phyloP scores from a whole-genome alignment of 2,797 vertebrate genomes.

The Macrochelys suwanniensis region DNA sequence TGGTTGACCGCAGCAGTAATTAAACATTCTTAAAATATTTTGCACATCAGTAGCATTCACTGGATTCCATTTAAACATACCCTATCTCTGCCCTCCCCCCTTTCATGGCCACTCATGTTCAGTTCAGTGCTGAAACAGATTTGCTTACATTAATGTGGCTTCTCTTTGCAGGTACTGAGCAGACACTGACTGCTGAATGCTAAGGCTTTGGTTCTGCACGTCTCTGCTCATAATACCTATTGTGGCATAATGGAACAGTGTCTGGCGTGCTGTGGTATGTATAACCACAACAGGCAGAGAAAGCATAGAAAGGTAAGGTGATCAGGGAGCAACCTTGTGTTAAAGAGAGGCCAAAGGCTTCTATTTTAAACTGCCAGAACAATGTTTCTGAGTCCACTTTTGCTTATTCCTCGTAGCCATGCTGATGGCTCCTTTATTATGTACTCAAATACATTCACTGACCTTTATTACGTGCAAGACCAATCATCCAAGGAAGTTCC shows the following conservation, averaged over 20 bases:
- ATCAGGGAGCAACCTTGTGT: not conserved
- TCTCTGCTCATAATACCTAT: not conserved
- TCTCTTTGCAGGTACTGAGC: slow-evolving; percentile 8
- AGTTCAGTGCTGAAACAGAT: not conserved
- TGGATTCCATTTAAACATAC: slow-evolving; percentile 10
- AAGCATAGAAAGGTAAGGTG: not conserved
- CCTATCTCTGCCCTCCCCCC: not conserved
- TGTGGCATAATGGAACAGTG: not conserved
- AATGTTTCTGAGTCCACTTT: not conserved
- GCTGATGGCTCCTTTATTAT: not conserved
- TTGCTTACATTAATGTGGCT: not conserved
- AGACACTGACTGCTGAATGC: not conserved
- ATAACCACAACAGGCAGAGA: not conserved
- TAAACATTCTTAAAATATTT: slow-evolving; percentile 44
- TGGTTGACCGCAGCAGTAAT: not conserved
- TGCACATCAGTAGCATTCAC: not conserved
- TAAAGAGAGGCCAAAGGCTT: not conserved
- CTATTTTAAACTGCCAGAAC: not conserved
- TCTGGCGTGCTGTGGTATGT: not conserved
- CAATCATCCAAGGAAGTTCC: not conserved
- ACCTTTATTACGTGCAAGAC: not conserved
- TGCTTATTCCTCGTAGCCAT: not conserved
- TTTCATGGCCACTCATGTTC: slow-evolving; percentile 5
- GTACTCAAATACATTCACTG: not conserved
- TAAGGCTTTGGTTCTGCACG: not conserved